Base-by-base conservation (phyloP, 2,888 invertebrate species). In the Diloba caeruleocephala region DNA sequence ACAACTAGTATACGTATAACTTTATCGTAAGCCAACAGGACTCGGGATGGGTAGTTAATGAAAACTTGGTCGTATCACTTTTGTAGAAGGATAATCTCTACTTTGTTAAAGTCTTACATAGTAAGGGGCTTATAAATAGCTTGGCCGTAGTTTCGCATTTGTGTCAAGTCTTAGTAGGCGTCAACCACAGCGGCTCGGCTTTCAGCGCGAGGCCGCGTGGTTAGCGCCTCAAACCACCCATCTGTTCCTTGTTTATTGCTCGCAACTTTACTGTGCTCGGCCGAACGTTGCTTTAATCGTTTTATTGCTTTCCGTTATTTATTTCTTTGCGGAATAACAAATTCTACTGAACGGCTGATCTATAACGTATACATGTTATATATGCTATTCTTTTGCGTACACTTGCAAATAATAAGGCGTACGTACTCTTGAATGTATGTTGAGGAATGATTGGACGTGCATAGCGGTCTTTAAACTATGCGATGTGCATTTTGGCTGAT, bases 241-340 rank as follows among this genome's bases (percentile, higher is more conserved):
- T 72, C 74, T 76, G 76, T 66, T 74, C 59, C 66, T 55, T 69
- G 67, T 71, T 78, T 68, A 76, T 72, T 61, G 49, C 69, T 54
- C 52, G 19, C 56, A 67, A 76, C 71, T 73, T 76, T 67, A 67
- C 65, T 71, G 62, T 64, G 46, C 64, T 50, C 43, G 51, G 54
- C 56, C 58, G 64, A 65, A 70, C 57, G 62, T 56, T 62, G 44
- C 57, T 72, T 65, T 61, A 69, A 71, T 70, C 48, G 60, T 70
- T 75, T 72, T 72, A 72, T 71, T 68, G 52, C 63, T 63, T 54
- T 56, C 34, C 28, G 45, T 55, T 62, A 60, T 69, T 75, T 65
- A 72, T 65, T 59, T 29, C 44, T 36, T 46, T 34, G 45, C 45
- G 42, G 25, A 52, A 53, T 41, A 62, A 52, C 45, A 57, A 57